Evolutionary conservation across 2,113 vertebrate species (phyloP).

Genomic region (Oncorhynchus masou): DNA sequence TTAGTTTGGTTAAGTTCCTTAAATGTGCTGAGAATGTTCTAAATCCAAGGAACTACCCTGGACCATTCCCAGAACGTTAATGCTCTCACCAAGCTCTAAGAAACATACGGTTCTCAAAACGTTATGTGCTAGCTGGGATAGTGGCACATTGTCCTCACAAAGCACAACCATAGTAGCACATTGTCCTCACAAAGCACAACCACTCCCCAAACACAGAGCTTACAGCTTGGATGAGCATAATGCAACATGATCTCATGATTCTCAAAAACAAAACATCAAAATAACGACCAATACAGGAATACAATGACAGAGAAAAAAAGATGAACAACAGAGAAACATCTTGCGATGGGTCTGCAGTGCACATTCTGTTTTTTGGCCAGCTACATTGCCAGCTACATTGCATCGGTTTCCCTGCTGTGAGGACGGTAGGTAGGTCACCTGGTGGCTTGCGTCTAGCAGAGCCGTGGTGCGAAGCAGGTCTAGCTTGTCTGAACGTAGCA

Average conservation of each 20-base stretch:
- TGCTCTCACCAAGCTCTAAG: no score
- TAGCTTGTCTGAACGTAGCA: conserved; percentile 88
- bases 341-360: conserved; percentile 32
- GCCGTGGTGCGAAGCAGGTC: conserved; percentile 89
- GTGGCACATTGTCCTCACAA: no score
- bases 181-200: conserved; percentile 7
- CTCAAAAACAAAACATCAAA: background rate
- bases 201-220: background rate
- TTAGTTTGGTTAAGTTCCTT: no score
- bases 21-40: no score
- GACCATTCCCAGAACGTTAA: no score
- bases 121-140: no score
- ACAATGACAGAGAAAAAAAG: background rate
- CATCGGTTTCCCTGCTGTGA: conserved; percentile 53
- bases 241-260: background rate
- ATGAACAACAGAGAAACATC: background rate
- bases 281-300: background rate
- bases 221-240: background rate
- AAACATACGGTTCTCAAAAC: no score
- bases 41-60: no score
- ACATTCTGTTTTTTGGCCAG: conserved; percentile 80
- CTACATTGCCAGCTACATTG: conserved; percentile 95
- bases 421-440: conserved; percentile 82
- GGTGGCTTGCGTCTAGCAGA: conserved; percentile 94
- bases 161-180: background rate